A percentile compares a stretch with the other conserved stretches of the same genome.
Evolutionary conservation across 2,797 vertebrate species (phyloP).

Genomic region (Macrochelys suwanniensis): DNA sequence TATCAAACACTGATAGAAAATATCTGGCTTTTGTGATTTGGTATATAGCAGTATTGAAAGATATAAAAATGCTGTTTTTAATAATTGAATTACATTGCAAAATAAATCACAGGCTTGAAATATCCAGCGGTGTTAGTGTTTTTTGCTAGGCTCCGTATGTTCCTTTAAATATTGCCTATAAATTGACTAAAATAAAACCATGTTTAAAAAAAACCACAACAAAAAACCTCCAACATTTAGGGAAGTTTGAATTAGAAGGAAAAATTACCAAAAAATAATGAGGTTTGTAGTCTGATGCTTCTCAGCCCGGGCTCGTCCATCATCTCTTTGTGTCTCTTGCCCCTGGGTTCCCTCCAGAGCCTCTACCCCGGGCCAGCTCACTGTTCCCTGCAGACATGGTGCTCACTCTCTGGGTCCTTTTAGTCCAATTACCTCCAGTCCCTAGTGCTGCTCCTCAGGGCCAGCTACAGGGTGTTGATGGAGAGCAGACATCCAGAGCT

Average conservation of each 20-base stretch:
- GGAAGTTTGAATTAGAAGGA: slow-evolving; percentile 40
- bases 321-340: not conserved
- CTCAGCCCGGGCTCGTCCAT: not conserved
- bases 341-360: not conserved
- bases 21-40: slow-evolving; percentile 75
- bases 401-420: not conserved
- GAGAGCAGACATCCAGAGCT: not conserved
- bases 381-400: not conserved
- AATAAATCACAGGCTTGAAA: slow-evolving; percentile 74
- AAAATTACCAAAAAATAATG: not conserved
- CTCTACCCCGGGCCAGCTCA: not conserved
- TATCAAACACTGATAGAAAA: slow-evolving; percentile 76
- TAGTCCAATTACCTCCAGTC: not conserved
- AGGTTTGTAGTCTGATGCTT: not conserved
- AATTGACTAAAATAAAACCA: slow-evolving; percentile 39
- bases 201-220: slow-evolving; percentile 12
- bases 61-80: slow-evolving; percentile 79
- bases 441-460: not conserved
- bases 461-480: not conserved
- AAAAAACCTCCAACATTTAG: not conserved
- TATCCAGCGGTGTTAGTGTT: slow-evolving; percentile 30
- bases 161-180: slow-evolving; percentile 29
- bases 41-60: slow-evolving; percentile 69
- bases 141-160: not conserved
- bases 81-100: slow-evolving; percentile 77